phyloP scores from a whole-genome alignment of 2,888 invertebrate genomes.

The Drosophila colorata region DNA sequence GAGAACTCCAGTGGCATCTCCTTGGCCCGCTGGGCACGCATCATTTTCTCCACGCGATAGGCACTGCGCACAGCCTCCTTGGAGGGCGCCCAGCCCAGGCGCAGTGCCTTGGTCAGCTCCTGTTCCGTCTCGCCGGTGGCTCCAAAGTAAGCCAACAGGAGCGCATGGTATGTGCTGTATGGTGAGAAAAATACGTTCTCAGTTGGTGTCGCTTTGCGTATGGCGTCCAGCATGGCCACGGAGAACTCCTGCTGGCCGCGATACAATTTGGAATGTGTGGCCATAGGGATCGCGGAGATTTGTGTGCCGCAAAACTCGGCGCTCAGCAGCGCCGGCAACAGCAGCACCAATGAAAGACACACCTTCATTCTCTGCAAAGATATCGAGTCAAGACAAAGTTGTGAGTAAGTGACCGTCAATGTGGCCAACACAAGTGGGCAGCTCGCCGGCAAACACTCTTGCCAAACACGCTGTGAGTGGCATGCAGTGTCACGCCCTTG shows the following conservation, averaged over 20 bases:
- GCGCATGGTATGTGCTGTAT: conserved; percentile 92
- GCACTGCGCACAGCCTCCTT: conserved; percentile 91
- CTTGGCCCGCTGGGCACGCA: conserved; percentile 86
- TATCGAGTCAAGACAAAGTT: not conserved
- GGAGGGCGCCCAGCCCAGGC: conserved; percentile 85
- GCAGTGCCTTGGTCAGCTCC: conserved; percentile 74
- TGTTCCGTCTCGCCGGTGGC: conserved; percentile 90
- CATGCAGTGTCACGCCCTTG: conserved; percentile 28
- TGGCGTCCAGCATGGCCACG: conserved; percentile 89
- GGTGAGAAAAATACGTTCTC: conserved; percentile 95
- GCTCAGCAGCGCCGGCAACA: conserved; percentile 54
- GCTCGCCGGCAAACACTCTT: too few species aligned
- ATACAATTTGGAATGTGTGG: conserved; percentile 84
- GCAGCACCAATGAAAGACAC: conserved; percentile 42
- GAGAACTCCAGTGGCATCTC: conserved; percentile 89
- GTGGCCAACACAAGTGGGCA: not conserved
- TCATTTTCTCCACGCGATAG: conserved; percentile 89
- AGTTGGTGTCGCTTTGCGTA: conserved; percentile 88
- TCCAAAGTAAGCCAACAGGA: conserved; percentile 92
- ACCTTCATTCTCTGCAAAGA: conserved; percentile 51
- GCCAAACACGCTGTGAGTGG: conserved; percentile 32
- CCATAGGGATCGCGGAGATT: conserved; percentile 6
- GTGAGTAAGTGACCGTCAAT: conserved; percentile 28
- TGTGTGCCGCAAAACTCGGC: conserved; percentile 49
- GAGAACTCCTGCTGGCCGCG: conserved; percentile 89